Evolutionary conservation across 2,888 invertebrate genomes (phyloP), one percentile per base, ranked within the genome.

Genomic region (Scelioninae gen. 1): DNA sequence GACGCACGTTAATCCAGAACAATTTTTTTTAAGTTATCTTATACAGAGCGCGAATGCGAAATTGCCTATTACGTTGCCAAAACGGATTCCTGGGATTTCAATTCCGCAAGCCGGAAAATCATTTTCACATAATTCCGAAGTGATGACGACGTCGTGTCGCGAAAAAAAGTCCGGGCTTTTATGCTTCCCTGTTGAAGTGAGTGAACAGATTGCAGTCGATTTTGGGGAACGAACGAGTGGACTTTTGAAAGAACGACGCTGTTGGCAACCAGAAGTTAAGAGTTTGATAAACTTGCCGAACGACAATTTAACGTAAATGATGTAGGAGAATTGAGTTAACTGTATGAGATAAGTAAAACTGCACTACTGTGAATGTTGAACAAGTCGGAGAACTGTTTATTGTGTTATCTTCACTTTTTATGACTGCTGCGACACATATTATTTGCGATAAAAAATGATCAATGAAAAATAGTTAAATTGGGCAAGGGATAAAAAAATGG

Each of bases 51-150:
- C 47, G 65, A 34, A 51, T 49, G 51, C 40, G 29, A 40, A 53
- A 66, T 66, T 66, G 66, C 53, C 43, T 51, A 66, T 66, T 66
- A 66, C 66, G 43, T 23, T 43, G 66, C 66, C 40, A 66, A 66
- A 66, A 51, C 40, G 66, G 43, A 40, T 66, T 40, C 53, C 53
- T n/a, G 23, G 66, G 40, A 34, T 53, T 53, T 66, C 66, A 66
- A 66, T 66, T 31, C 43, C 51, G 16, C 43, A 38, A 8, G 40
- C 53, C 11, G 31, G 29, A 11, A 53, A 66, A 66, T 40, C 40
- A 66, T 66, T 66, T 53, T 23, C 43, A 53, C 51, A 66, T 66
- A 53, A 66, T 53, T 66, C 53, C 53, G 29, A 40, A 43, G 29
- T 34, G 31, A 40, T 31, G 40, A 31, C 53, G 53, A 53, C 66